These are phyloP conservation scores for Pristionchus mayeri DNA, from an alignment of 2,888 invertebrate species.

Conservation along the genomic window DNA sequence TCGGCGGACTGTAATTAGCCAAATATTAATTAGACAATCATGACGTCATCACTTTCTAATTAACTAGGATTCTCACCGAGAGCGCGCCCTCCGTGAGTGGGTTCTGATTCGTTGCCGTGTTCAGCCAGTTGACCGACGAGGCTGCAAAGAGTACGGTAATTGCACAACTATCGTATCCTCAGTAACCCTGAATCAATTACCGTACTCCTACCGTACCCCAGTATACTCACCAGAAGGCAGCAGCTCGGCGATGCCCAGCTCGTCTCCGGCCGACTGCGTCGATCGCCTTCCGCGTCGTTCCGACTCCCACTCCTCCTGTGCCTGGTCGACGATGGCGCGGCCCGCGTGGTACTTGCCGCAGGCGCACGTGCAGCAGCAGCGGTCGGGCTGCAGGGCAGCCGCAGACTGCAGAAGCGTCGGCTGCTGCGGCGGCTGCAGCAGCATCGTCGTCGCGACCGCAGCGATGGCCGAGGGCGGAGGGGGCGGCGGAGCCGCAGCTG, in stretches of 20 bases:
- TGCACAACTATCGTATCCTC: neutral
- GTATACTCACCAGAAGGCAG: conserved; percentile 55
- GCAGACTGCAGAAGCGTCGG: neutral
- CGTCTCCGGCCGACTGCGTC: neutral
- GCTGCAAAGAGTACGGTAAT: neutral
- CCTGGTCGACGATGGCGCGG: conserved; percentile 71
- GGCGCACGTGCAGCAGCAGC: conserved; percentile 59
- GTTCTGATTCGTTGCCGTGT: conserved; percentile 49
- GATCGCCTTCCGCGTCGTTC: neutral
- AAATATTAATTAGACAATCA: neutral
- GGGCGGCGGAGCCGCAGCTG: neutral
- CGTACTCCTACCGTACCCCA: neutral
- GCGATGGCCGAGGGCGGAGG: conserved; percentile 44
- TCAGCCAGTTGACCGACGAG: conserved; percentile 59
- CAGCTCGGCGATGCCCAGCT: conserved; percentile 51
- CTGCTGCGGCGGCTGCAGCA: neutral
- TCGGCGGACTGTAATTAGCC: neutral
- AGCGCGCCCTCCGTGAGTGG: conserved; percentile 30
- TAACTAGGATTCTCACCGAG: too few relatives aligned
- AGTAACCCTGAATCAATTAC: neutral
- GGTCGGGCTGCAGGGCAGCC: conserved; percentile 39
- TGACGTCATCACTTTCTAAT: neutral
- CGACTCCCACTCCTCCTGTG: conserved; percentile 44
- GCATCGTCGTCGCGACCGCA: conserved; percentile 25
- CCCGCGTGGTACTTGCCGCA: conserved; percentile 73